A percentile compares a stretch with the other conserved stretches of the same genome.
Evolutionary conservation across 1,140 invertebrate genomes (phyloP).

Genomic region (Oryzaephilus surinamensis): DNA sequence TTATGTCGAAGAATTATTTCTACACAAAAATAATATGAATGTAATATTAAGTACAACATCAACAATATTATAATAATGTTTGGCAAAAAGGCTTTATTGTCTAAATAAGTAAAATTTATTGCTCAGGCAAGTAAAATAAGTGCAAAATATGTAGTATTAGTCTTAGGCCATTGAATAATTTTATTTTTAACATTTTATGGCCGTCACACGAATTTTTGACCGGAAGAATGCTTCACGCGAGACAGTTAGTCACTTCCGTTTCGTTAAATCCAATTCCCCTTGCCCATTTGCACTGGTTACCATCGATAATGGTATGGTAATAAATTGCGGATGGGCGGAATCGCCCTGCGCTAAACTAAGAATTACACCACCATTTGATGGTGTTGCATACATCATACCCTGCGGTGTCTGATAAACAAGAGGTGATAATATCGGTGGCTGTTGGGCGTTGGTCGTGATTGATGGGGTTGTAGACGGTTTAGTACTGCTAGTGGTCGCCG

Average conservation of each 20-base stretch:
- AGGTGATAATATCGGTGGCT: constrained; percentile 21
- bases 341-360: constrained; percentile 31
- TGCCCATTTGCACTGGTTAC: constrained; percentile 40
- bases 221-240: too few relatives aligned
- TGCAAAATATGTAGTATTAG: too few relatives aligned
- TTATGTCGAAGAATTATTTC: too few relatives aligned
- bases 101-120: too few relatives aligned
- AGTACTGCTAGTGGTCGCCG: constrained; percentile 8
- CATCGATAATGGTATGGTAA: constrained; percentile 49
- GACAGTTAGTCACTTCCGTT: constrained; percentile 33
- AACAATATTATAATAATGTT: too few relatives aligned
- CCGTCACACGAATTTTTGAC: too few relatives aligned
- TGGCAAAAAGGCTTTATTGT: too few relatives aligned
- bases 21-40: too few relatives aligned
- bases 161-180: too few relatives aligned
- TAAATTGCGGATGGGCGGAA: constrained; percentile 43
- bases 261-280: constrained; percentile 36
- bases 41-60: too few relatives aligned
- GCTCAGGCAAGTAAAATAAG: too few relatives aligned
- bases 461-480: constrained; percentile 6
- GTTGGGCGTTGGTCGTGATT: constrained; percentile 6
- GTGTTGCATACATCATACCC: constrained; percentile 35
- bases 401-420: constrained; percentile 35
- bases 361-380: constrained; percentile 33
- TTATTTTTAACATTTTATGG: too few relatives aligned